phyloP scores from a whole-genome alignment of 2,888 invertebrate genomes.

The Drosophila phalerata region DNA sequence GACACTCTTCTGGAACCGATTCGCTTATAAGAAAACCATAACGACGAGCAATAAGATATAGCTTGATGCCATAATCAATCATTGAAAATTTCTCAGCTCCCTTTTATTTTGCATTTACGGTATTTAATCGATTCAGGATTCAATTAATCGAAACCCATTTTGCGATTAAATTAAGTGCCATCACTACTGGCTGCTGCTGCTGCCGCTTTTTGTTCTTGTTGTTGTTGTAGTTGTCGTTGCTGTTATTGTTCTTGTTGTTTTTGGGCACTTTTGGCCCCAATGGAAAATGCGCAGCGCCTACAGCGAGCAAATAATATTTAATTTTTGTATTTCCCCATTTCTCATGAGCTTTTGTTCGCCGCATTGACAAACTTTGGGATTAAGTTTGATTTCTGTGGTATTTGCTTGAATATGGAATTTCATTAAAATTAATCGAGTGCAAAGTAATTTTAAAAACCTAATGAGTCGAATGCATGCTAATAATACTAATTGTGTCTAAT shows the following conservation, averaged over 20 bases:
- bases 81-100: too few species aligned
- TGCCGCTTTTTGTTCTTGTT: slow-evolving; percentile 1
- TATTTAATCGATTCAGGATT: too few species aligned
- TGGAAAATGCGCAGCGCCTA: slow-evolving; percentile 72
- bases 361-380: slow-evolving; percentile 39
- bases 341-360: slow-evolving; percentile 35
- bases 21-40: too few species aligned
- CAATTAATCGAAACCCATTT: too few species aligned
- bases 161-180: too few species aligned
- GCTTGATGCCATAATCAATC: too few species aligned
- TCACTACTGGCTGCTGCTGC: slow-evolving; percentile 30
- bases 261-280: slow-evolving; percentile 61
- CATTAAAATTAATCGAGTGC: slow-evolving; percentile 17
- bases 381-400: slow-evolving; percentile 33
- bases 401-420: slow-evolving; percentile 2
- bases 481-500: neutral
- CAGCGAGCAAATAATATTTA: slow-evolving; percentile 67
- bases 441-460: slow-evolving; percentile 8
- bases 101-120: too few species aligned
- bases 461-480: neutral
- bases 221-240: slow-evolving; percentile 7
- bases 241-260: slow-evolving; percentile 32
- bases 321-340: slow-evolving; percentile 41
- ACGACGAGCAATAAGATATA: too few species aligned
- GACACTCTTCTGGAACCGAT: too few species aligned